phyloP scores from a whole-genome alignment of 2,797 vertebrate species.

The Apogon hyalosoma region DNA sequence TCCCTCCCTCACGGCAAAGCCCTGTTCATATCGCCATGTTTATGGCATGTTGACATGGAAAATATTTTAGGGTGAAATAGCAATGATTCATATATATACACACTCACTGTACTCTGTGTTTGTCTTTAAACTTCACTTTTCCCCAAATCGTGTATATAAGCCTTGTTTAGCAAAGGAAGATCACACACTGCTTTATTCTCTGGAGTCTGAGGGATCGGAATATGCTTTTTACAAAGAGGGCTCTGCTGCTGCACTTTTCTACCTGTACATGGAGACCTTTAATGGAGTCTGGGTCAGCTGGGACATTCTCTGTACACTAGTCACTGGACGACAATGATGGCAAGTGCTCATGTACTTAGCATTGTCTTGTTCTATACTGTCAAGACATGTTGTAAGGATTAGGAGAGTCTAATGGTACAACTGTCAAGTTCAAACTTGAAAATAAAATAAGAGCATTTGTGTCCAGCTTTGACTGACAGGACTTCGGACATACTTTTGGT shows the following conservation, averaged over 20 bases:
- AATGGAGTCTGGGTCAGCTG: constrained; percentile 24
- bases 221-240: constrained; percentile 24
- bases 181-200: constrained; percentile 53
- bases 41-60: constrained; percentile 83
- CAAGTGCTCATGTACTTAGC: constrained; percentile 6
- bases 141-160: constrained; percentile 84
- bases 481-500: not conserved
- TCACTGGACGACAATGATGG: constrained; percentile 1
- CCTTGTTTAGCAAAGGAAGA: constrained; percentile 63
- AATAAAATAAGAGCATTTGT: not conserved
- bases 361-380: not conserved
- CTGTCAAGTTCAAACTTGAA: not conserved
- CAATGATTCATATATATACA: constrained; percentile 85
- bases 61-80: constrained; percentile 87
- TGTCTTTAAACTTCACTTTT: constrained; percentile 85
- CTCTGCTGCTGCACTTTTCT: constrained; percentile 24
- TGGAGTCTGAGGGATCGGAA: constrained; percentile 46
- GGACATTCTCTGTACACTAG: constrained; percentile 24
- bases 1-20: constrained; percentile 71
- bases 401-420: not conserved
- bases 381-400: not conserved
- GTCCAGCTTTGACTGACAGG: not conserved
- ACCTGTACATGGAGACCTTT: constrained; percentile 7
- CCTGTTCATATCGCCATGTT: constrained; percentile 76
- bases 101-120: constrained; percentile 77